These are phyloP conservation scores for Balearica regulorum DNA, from an alignment of 2,797 vertebrate species.

Conservation along the genomic window DNA sequence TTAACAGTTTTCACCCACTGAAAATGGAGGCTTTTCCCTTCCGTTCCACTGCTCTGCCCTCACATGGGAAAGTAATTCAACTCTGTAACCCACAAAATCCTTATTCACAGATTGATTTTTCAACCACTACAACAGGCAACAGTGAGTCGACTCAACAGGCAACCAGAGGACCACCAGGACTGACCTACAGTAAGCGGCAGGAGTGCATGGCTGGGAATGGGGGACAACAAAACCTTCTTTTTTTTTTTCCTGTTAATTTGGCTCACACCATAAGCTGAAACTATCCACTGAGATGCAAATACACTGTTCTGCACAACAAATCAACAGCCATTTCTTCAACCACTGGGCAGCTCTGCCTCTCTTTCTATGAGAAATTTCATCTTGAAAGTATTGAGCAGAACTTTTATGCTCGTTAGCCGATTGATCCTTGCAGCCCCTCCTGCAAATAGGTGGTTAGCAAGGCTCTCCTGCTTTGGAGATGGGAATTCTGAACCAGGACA, in stretches of 20 bases:
- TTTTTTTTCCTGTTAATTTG: not conserved
- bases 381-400: not conserved
- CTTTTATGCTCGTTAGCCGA: not conserved
- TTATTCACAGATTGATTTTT: not conserved
- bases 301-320: fast-evolving
- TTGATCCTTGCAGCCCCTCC: not conserved
- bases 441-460: not conserved
- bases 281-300: not conserved
- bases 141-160: not conserved
- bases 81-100: not conserved
- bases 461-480: not conserved
- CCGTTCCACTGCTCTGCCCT: not conserved
- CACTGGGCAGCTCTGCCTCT: not conserved
- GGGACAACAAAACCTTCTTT: not conserved
- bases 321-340: not conserved
- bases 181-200: not conserved
- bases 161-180: not conserved
- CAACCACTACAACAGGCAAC: not conserved
- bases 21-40: not conserved
- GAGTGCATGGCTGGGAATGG: not conserved
- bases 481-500: not conserved
- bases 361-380: not conserved
- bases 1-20: not conserved
- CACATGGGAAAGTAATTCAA: not conserved
- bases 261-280: not conserved